Conservation (phyloP, 23 tunicate genomes). For the Ciona savignyi region DNA sequence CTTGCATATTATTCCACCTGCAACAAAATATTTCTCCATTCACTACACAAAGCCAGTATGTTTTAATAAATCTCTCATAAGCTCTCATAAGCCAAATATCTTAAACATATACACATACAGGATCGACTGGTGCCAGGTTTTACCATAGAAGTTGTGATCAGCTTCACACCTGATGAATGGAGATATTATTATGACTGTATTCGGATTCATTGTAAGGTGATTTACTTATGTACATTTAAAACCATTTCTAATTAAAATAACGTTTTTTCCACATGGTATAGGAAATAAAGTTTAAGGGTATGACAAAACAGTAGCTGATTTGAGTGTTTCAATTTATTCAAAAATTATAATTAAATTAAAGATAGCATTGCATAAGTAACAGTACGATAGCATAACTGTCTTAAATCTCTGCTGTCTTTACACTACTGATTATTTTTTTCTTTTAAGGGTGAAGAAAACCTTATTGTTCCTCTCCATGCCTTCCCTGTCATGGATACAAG, state of each 20-base stretch:
- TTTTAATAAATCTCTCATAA: too few species aligned
- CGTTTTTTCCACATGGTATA: too few species aligned
- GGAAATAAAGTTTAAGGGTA: too few species aligned
- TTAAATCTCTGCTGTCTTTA: too few species aligned
- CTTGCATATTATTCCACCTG: conserved; percentile 72
- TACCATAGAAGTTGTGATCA: conserved; percentile 53
- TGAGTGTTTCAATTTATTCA: too few species aligned
- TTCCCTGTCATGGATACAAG: conserved; percentile 80
- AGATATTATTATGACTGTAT: conserved; percentile 87
- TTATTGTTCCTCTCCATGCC: conserved; percentile 86
- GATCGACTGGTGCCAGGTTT: conserved; percentile 80
- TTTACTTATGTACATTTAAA: too few species aligned
- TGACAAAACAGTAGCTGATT: too few species aligned
- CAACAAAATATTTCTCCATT: conserved; percentile 63
- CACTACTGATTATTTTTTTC: too few species aligned
- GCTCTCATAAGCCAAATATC: not conserved
- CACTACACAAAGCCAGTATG: conserved; percentile 69
- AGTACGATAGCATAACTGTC: too few species aligned
- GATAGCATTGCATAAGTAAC: too few species aligned
- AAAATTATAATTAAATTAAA: too few species aligned
- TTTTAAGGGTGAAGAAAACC: conserved; percentile 73
- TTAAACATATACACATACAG: conserved; percentile 4
- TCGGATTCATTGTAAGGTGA: conserved; percentile 67
- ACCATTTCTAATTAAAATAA: not conserved
- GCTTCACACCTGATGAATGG: conserved; percentile 79